Evolutionary conservation across 2,113 vertebrate species (phyloP).

Genomic region (Mustela lutreola): DNA sequence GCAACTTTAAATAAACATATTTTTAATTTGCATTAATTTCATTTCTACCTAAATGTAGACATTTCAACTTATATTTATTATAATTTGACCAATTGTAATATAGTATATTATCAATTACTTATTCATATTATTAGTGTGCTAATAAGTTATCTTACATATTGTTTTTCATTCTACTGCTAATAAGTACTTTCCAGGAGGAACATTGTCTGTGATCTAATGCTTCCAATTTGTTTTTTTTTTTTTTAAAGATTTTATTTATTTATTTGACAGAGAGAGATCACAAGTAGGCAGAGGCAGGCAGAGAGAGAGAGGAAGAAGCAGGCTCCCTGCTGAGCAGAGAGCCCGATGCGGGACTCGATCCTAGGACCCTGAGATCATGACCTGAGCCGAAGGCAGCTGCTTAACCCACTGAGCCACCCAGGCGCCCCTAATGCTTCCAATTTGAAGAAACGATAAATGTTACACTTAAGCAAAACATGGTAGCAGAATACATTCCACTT

Average conservation of each 20-base stretch:
- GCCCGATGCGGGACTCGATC: too few species aligned
- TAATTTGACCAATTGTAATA: background rate
- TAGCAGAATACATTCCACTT: background rate
- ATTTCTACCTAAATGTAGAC: background rate
- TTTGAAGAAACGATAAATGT: background rate
- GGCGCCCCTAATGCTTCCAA: background rate
- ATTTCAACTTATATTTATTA: background rate
- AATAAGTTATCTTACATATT: background rate
- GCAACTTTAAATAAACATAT: background rate
- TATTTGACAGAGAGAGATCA: too few species aligned
- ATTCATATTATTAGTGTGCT: background rate
- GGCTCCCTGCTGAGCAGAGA: too few species aligned
- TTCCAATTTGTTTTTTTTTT: background rate
- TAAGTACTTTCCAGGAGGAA: background rate
- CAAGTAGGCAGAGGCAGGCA: too few species aligned
- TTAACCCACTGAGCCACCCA: too few species aligned
- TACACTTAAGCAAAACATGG: background rate
- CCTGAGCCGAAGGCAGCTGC: too few species aligned
- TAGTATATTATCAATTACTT: background rate
- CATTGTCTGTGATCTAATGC: background rate
- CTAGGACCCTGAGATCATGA: too few species aligned
- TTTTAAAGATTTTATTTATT: too few species aligned
- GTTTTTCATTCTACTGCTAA: background rate
- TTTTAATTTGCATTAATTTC: background rate
- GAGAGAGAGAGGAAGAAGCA: too few species aligned